These are phyloP conservation scores for Vireo griseus DNA, from an alignment of 2,797 vertebrate genomes.

Conservation along the genomic window DNA sequence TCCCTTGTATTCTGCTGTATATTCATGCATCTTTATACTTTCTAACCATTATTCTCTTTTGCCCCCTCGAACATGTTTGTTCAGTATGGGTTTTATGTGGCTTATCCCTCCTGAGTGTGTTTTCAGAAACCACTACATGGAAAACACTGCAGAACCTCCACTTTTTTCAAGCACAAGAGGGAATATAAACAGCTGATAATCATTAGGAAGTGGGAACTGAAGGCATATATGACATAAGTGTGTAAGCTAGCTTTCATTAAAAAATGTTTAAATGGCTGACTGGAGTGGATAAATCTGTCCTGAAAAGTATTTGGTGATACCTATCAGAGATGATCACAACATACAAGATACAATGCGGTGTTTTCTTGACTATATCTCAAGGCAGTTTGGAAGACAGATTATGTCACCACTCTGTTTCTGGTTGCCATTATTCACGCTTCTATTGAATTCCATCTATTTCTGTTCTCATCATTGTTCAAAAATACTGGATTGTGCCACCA, in stretches of 20 bases:
- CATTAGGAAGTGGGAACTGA: slow-evolving; percentile 32
- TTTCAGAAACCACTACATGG: neutral
- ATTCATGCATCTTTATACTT: neutral
- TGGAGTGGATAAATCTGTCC: slow-evolving; percentile 16
- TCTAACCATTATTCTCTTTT: neutral
- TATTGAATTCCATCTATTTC: slow-evolving; percentile 62
- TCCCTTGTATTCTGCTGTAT: neutral
- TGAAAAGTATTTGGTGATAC: slow-evolving; percentile 35
- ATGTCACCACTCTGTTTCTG: slow-evolving; percentile 30
- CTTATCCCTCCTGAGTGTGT: neutral
- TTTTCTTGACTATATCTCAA: slow-evolving; percentile 37
- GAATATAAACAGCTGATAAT: slow-evolving; percentile 42
- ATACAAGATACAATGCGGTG: neutral
- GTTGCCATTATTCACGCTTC: slow-evolving; percentile 45
- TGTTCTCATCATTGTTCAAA: slow-evolving; percentile 64
- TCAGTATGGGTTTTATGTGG: neutral
- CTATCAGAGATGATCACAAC: slow-evolving; percentile 36
- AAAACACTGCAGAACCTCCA: neutral
- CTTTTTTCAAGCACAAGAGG: neutral
- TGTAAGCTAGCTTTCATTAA: slow-evolving; percentile 18
- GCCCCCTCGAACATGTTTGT: neutral
- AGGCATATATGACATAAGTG: neutral
- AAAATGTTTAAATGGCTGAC: neutral
- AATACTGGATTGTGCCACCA: slow-evolving; percentile 60
- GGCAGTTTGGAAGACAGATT: slow-evolving; percentile 46